Conservation (phyloP, 2,797 vertebrate species). For the Periophthalmus magnuspinnatus region DNA sequence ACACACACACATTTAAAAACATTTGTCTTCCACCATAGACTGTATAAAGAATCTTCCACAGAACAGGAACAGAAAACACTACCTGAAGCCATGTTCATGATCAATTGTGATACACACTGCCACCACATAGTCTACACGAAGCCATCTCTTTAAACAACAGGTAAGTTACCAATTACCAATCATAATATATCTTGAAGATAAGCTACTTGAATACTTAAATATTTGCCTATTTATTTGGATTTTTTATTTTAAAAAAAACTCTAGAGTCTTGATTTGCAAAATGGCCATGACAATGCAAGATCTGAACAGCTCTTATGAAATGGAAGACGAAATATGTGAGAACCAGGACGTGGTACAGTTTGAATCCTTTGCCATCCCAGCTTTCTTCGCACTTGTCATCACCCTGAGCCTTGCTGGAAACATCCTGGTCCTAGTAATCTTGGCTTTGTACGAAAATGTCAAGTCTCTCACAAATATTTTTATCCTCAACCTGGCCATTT, state of each 20-base stretch:
- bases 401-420: slow-evolving; percentile 87
- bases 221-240: no score
- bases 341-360: slow-evolving; percentile 62
- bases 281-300: slow-evolving; percentile 18
- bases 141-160: slow-evolving; percentile 7
- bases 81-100: background rate
- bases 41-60: background rate
- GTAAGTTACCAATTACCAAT: slow-evolving; percentile 25
- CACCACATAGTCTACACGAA: background rate
- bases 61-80: slow-evolving; percentile 31
- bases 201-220: no score
- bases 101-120: no score
- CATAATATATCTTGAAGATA: background rate
- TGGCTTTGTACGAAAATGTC: slow-evolving; percentile 84
- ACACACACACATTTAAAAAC: no score
- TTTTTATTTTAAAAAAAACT: background rate
- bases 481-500: slow-evolving; percentile 88
- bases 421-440: slow-evolving; percentile 84
- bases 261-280: slow-evolving; percentile 17
- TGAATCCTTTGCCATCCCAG: slow-evolving; percentile 58
- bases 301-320: background rate
- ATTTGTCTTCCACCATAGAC: no score
- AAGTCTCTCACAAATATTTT: slow-evolving; percentile 87
- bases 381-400: slow-evolving; percentile 79
- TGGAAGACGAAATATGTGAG: slow-evolving; percentile 69